Base-by-base conservation (phyloP, 2,888 invertebrate species). In the Polia nebulosa region DNA sequence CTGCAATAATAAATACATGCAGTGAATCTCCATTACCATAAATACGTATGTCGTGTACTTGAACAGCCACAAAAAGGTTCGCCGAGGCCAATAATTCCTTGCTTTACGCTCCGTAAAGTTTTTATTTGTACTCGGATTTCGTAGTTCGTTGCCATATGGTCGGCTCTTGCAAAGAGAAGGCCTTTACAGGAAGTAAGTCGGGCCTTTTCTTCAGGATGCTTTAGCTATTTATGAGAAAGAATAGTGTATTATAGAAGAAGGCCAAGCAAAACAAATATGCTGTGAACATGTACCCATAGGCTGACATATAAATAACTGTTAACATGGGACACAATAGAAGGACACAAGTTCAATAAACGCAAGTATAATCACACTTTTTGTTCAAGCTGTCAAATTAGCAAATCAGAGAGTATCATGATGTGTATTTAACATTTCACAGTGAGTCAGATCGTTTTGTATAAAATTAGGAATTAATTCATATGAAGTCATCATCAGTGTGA, bases 11-110 rank as follows among this genome's bases (percentile, higher is more conserved):
- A 76, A 77, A 67, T 73, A 57, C 36, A 75, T 71, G 65, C 70
- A 75, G 73, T 78, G 76, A 67, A 73, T 84, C 76, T 68, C 69
- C 76, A 87, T 85, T 86, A 86, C 81, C 85, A 88, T 88, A 86
- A 84, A 86, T 79, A 78, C 57, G 41, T 72, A 76, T 76, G 66
- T 69, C 57, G 60, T 78, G 78, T 68, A 63, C 81, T 76, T 74
- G 76, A 68, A 44, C 55, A 60, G 59, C 47, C 63, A 71, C 81
- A 78, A 79, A 84, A 81, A 88, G 83, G 82, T 68, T 65, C 74
- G 36, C 27, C 73, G 64, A 81, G 78, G 73, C 44, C 62, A 66
- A 67, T 77, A 63, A 66, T 66, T 71, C 52, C 57, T 75, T 65
- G 32, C 72, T 72, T 57, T 60, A 72, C 56, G 51, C 22, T 47